Evolutionary conservation across 2,888 invertebrate genomes (phyloP).

Genomic region (Sarcophaga carnaria): DNA sequence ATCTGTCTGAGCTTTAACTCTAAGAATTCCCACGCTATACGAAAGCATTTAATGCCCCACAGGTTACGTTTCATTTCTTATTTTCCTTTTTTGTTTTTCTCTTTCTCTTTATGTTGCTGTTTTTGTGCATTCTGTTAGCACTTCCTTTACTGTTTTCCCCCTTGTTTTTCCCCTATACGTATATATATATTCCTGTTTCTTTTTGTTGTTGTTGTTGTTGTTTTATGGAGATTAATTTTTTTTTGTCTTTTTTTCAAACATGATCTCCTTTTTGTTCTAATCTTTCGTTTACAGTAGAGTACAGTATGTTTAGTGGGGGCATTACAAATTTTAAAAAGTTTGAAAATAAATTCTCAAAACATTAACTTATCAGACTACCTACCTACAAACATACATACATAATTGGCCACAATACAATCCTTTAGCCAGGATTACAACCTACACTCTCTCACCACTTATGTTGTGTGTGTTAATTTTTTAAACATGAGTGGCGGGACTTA

Average conservation of each 20-base stretch:
- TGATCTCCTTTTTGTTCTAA: conserved; percentile 9
- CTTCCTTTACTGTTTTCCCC: conserved; percentile 51
- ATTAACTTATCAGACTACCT: too few species aligned
- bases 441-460: too few species aligned
- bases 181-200: not conserved
- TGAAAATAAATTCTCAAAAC: too few species aligned
- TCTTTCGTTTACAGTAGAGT: not conserved
- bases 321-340: too few species aligned
- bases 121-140: conserved; percentile 55
- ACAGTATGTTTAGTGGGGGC: too few species aligned
- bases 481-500: too few species aligned
- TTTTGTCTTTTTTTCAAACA: conserved; percentile 14
- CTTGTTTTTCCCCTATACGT: too few species aligned
- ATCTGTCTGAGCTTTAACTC: conserved; percentile 45
- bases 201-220: conserved; percentile 29
- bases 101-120: conserved; percentile 32
- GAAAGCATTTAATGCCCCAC: conserved; percentile 49
- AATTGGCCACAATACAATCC: too few species aligned
- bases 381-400: too few species aligned
- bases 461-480: too few species aligned
- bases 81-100: not conserved
- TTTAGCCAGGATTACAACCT: too few species aligned
- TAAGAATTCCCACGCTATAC: conserved; percentile 65
- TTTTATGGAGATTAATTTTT: conserved; percentile 54
- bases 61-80: conserved; percentile 38